Evolutionary conservation across 2,888 invertebrate genomes (phyloP), one percentile per base, ranked within the genome.

Genomic region (Seira ritae): DNA sequence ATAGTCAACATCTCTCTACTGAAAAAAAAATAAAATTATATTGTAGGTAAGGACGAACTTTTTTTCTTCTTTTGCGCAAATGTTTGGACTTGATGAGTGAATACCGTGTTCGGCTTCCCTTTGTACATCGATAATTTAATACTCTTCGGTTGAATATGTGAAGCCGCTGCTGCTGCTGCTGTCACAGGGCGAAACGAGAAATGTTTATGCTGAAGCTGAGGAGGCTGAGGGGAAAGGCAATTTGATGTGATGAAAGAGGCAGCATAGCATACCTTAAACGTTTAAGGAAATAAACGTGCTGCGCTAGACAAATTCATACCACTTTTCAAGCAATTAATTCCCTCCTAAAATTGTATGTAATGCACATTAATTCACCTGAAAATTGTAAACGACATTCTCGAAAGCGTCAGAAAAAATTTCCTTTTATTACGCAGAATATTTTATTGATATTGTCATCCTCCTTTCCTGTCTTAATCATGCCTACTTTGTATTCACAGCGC

Each of bases 51-150:
- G n/a, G n/a, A n/a, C n/a, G n/a, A n/a, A n/a, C n/a, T n/a, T 31
- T 31, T 8, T 31, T 31, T 31, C 12, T 2, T 50, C 15, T 50
- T 50, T 50, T 50, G 15, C 50, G 75, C 46, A 65, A 46, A 62
- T 80, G 80, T 80, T 80, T 80, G 23, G 68, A 73, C 55, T 72
- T 20, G 31, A 50, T 15, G 50, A 50, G 50, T 50, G 50, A 50
- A 50, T 50, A 50, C 50, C 17, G 15, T 22, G 17, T 72, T 80
- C 80, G 80, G 80, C 72, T 17, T 15, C 37, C 73, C 73, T 80
- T 78, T 80, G 73, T 73, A 42, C 50, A 42, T 37, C 10, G 1
- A 70, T 46, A 79, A 80, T 80, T 80, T 73, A 80, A 80, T 80
- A 80, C 68, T 31, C 19, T 60, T 80, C 23, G 50, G 67, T 46